A percentile compares a stretch with the other conserved stretches of the same genome.
Evolutionary conservation across 2,797 vertebrate species (phyloP).

Genomic region (Champsocephalus gunnari): DNA sequence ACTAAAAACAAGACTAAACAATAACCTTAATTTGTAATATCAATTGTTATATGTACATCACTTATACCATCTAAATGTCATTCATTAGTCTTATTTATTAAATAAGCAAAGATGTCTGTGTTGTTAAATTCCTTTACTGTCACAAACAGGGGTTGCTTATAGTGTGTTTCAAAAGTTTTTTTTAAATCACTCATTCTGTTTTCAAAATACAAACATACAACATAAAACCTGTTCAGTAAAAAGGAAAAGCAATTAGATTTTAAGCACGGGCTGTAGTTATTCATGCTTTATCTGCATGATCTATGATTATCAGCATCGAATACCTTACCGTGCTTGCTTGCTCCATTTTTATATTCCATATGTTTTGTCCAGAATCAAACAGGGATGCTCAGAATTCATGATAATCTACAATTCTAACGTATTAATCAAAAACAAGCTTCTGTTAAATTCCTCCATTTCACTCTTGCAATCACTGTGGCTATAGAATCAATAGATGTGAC

Average conservation of each 20-base stretch:
- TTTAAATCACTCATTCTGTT: not conserved
- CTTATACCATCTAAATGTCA: not conserved
- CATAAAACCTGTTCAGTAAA: not conserved
- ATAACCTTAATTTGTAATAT: not conserved
- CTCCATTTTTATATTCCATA: constrained; percentile 73
- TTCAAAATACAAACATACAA: not conserved
- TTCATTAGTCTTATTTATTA: not conserved
- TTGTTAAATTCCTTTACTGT: constrained; percentile 24
- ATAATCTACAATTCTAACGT: constrained; percentile 37
- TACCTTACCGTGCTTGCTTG: constrained; percentile 79
- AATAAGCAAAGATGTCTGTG: not conserved
- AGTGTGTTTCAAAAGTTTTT: constrained; percentile 5
- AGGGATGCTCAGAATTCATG: constrained; percentile 44
- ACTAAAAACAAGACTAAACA: not conserved
- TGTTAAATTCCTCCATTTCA: constrained; percentile 55
- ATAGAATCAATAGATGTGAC: constrained; percentile 70
- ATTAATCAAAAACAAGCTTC: constrained; percentile 37
- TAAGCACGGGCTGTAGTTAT: not conserved
- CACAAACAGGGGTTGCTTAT: not conserved
- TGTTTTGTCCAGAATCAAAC: constrained; percentile 69
- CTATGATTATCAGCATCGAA: constrained; percentile 55
- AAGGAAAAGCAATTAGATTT: constrained; percentile 8
- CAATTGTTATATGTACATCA: not conserved
- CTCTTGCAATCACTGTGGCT: constrained; percentile 48
- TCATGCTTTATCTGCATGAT: constrained; percentile 30